Evolutionary conservation across 2,797 vertebrate species (phyloP), one percentile per base, ranked within the genome.

Genomic region (Eleutherodactylus coqui): DNA sequence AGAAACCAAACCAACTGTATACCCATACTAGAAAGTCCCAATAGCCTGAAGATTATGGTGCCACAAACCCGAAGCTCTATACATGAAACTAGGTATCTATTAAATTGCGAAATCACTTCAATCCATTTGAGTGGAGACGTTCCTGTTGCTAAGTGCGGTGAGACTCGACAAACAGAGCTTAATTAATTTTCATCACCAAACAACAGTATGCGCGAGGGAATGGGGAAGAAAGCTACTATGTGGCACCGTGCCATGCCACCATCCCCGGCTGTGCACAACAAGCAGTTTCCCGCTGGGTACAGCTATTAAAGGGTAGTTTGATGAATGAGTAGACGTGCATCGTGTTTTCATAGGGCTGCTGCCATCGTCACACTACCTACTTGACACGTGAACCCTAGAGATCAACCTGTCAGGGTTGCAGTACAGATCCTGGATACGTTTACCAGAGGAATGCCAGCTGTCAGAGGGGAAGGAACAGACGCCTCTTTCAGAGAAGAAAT

Each of bases 381-480:
- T 70, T 81, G 43, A 86, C 58, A 69, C 7, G 21, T 75, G 53
- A 82, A 86, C 79, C 78, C 79, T 49, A 62, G 43, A 76, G 72
- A 58, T 55, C 84, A 78, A 45, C 73, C 73, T 84, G 83, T 69
- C 83, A 70, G 43, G 55, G 47, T 43, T 19, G 64, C 64, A 58
- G 76, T 21, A 43, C 13, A 72, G 27, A 79, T 1, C 41, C 38
- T n/a, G 47, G 64, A 76, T 82, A 29, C 47, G 36, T 41, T 76
- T 76, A 69, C 85, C 73, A 64, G 79, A 69, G 79, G 85, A 86
- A 82, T 86, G 85, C 79, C 85, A 86, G 85, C 85, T 86, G 85
- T 86, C 79, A 64, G 70, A 17, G 36, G 38, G 55, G 69, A 58
- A 51, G 41, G 79, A 80, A 86, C 84, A 86, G 67, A 51, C 17